Percentiles rank a stretch among this genome's conserved stretches.
Conservation (phyloP, 1,140 invertebrate species). For the Tetramorium simillimum region DNA sequence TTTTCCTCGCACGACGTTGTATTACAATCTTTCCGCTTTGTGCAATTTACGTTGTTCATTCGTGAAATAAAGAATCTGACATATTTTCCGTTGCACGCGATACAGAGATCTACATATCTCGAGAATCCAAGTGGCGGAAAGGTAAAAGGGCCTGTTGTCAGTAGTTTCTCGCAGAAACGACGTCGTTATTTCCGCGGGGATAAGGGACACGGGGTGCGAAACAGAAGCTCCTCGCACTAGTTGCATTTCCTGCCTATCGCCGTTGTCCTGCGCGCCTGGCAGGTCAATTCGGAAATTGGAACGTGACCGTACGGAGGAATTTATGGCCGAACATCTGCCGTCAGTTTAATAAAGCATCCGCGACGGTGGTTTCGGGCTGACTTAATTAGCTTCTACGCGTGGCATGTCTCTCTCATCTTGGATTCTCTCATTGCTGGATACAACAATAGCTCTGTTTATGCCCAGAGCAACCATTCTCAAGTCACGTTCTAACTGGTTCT, state of each 20-base stretch:
- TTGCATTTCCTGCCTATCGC: constrained; percentile 58
- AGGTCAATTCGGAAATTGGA: constrained; percentile 73
- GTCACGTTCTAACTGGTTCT: constrained; percentile 39
- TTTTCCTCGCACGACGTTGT: neutral
- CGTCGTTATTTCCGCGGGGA: neutral
- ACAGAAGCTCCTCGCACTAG: constrained; percentile 55
- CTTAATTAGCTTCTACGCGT: constrained; percentile 70
- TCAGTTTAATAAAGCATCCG: constrained; percentile 74
- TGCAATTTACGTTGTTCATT: constrained; percentile 25
- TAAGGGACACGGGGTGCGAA: neutral
- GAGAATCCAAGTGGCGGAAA: neutral
- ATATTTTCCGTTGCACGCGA: neutral
- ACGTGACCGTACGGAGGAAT: constrained; percentile 65
- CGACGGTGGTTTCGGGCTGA: constrained; percentile 66
- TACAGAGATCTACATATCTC: neutral
- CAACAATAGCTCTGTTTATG: constrained; percentile 58
- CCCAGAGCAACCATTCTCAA: constrained; percentile 20
- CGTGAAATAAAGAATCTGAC: neutral
- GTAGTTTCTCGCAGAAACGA: neutral
- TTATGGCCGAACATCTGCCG: constrained; percentile 68
- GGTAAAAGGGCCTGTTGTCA: neutral
- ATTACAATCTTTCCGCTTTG: neutral
- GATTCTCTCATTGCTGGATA: constrained; percentile 23
- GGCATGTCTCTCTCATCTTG: constrained; percentile 34
- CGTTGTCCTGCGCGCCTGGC: constrained; percentile 30